Conservation (phyloP, 2,797 vertebrate species). For the Eurystomus glaucurus region DNA sequence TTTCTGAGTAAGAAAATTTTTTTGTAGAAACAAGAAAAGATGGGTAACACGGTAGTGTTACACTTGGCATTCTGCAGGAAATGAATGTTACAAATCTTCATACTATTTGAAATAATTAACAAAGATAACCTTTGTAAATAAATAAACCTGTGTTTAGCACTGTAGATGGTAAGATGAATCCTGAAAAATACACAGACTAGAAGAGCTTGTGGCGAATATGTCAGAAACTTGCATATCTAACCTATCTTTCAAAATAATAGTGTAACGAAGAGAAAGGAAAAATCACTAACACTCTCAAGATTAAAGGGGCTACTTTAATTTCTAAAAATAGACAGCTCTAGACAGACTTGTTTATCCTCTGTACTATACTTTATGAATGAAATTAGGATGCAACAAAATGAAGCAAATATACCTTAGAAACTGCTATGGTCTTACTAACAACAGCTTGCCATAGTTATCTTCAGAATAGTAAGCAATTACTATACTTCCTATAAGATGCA, state of each 20-base stretch:
- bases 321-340: background rate
- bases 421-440: background rate
- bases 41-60: background rate
- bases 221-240: background rate
- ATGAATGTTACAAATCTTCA: fast-evolving
- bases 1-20: background rate
- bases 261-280: background rate
- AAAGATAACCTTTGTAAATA: background rate
- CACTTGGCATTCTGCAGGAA: background rate
- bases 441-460: background rate
- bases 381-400: background rate
- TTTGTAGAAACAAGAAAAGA: background rate
- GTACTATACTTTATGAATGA: background rate
- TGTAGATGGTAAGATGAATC: background rate
- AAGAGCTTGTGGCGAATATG: background rate
- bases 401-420: background rate
- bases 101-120: background rate
- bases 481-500: background rate
- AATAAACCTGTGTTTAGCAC: background rate
- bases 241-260: background rate
- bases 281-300: background rate
- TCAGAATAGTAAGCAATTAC: background rate
- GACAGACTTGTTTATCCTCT: background rate
- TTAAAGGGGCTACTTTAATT: background rate
- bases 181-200: background rate